Evolutionary conservation across 2,888 invertebrate species (phyloP), one percentile per base, ranked within the genome.

Genomic region (Aromia moschata): DNA sequence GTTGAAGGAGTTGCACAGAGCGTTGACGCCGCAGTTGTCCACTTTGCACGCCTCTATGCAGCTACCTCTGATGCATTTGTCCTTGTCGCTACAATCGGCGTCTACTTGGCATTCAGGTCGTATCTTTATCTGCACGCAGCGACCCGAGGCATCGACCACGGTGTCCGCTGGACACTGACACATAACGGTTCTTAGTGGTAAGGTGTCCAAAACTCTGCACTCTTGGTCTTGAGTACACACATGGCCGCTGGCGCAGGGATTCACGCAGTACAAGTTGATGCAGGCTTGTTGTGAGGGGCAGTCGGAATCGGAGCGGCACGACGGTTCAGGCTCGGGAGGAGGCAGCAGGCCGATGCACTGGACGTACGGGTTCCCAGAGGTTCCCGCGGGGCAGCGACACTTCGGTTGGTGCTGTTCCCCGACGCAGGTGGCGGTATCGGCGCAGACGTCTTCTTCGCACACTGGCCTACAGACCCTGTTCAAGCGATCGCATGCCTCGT

Each of bases 101-200:
- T 94, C 91, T 0, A 83, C 81, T 46, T 86, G 84, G 74, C 94
- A 94, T 70, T 89, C 87, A 1, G 82, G 77, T 60, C 81, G 76
- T 1, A 33, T 33, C 33, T 33, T 3, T 3, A 81, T 75, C 1
- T 78, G 60, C 63, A 87, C 86, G 78, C 94, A 94, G 64, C 87
- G 87, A 67, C 89, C 91, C 53, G 88, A 87, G 3, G 84, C 84
- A 65, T 91, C 90, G 0, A 89, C 87, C 40, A 92, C 85, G 0
- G 91, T 92, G 62, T 94, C 93, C 36, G 89, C 85, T 11, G 93
- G 92, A 80, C 95, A 96, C 73, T 91, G 87, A 76, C 95, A 95
- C 70, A 94, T 91, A 70, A 94, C 89, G 0, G 94, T 93, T 49
- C 93, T 86, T 63, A 94, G 80, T 1, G 95, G 94, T 41, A 90